These are phyloP conservation scores for Erebia palarica DNA, from an alignment of 2,888 invertebrate species.

Conservation along the genomic window DNA sequence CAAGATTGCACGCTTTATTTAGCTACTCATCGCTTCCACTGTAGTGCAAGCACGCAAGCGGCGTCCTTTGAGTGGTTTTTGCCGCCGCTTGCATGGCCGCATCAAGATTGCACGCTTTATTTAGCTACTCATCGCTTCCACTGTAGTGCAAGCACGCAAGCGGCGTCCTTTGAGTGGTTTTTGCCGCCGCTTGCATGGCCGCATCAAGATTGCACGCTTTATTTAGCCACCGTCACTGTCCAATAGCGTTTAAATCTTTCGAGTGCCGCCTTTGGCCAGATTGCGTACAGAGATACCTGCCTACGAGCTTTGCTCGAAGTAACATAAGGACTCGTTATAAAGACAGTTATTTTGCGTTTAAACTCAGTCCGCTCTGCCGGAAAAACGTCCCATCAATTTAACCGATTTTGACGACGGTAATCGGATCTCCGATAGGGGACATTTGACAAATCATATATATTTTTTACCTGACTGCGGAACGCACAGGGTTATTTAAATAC, in stretches of 20 bases:
- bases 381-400: too few relatives aligned
- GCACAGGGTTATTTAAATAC: too few relatives aligned
- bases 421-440: too few relatives aligned
- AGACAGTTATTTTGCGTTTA: not conserved
- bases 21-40: slow-evolving; percentile 4
- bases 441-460: too few relatives aligned
- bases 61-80: slow-evolving; percentile 29
- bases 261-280: slow-evolving; percentile 18
- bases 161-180: too few relatives aligned
- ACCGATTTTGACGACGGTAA: too few relatives aligned
- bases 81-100: slow-evolving; percentile 9
- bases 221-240: slow-evolving; percentile 27
- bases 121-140: slow-evolving; percentile 16
- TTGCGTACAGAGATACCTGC: slow-evolving; percentile 13
- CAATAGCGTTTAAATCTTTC: slow-evolving; percentile 10
- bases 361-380: too few relatives aligned
- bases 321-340: not conserved
- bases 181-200: too few relatives aligned
- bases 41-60: slow-evolving; percentile 11
- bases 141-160: too few relatives aligned
- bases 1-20: slow-evolving; percentile 24
- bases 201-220: too few relatives aligned
- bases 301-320: slow-evolving; percentile 2
- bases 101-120: slow-evolving; percentile 32
- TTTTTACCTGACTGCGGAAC: too few relatives aligned